Conservation (phyloP, 2,797 vertebrate species). For the Lerista edwardsae region DNA sequence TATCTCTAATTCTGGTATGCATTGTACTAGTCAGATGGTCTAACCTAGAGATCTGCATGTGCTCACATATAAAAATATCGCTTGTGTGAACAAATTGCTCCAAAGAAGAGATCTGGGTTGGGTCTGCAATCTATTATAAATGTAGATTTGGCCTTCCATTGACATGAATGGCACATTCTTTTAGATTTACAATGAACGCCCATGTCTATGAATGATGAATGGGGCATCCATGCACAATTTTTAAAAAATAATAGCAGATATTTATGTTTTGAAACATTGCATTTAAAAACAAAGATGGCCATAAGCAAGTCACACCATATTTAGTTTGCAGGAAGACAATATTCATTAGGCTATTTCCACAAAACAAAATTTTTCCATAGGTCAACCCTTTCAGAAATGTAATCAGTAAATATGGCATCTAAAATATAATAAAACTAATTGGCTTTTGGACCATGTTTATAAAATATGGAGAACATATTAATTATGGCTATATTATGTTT, state of each 20-base stretch:
- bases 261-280: conserved; percentile 56
- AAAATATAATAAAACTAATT: conserved; percentile 31
- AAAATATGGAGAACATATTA: conserved; percentile 11
- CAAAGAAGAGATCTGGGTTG: background rate
- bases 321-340: conserved; percentile 51
- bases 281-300: conserved; percentile 51
- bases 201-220: background rate
- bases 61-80: background rate
- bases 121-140: background rate
- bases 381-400: conserved; percentile 35
- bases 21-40: conserved; percentile 67
- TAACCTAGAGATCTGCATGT: conserved; percentile 1
- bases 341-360: conserved; percentile 77
- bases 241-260: conserved; percentile 52
- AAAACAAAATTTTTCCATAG: conserved; percentile 39
- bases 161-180: background rate
- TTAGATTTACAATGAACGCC: background rate
- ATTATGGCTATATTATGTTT: background rate
- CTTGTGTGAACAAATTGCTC: background rate
- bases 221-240: conserved; percentile 13
- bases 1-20: conserved; percentile 66
- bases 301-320: conserved; percentile 63
- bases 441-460: conserved; percentile 13
- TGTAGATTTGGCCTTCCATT: background rate
- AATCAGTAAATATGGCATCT: conserved; percentile 28